A percentile compares a stretch with the other conserved stretches of the same genome.
These are phyloP conservation scores for Steinernema feltiae DNA, from an alignment of 1,140 invertebrate genomes.

Conservation along the genomic window DNA sequence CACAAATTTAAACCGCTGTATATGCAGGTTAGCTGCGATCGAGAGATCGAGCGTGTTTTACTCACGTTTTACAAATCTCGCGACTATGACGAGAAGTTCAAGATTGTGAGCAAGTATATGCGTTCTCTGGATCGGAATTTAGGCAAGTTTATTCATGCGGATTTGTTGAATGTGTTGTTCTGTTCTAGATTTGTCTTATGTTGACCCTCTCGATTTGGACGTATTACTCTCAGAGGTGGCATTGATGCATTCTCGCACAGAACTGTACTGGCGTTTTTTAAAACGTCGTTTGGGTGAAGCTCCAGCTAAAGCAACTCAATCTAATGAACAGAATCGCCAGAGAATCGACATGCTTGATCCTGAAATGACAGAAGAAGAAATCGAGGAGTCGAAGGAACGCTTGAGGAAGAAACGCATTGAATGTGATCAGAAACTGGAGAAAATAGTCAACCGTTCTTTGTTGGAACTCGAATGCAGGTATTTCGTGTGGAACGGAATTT, in stretches of 20 bases:
- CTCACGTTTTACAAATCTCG: conserved; percentile 66
- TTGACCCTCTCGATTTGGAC: conserved; percentile 80
- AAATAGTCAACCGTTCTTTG: conserved; percentile 38
- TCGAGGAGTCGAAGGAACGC: conserved; percentile 20
- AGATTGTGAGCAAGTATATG: not conserved
- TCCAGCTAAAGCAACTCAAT: conserved; percentile 51
- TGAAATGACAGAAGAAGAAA: conserved; percentile 18
- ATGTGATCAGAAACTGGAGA: conserved; percentile 66
- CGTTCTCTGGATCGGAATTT: not conserved
- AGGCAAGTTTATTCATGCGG: conserved; percentile 15
- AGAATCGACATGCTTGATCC: conserved; percentile 1
- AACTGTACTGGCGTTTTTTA: conserved; percentile 84
- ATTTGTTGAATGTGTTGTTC: conserved; percentile 16
- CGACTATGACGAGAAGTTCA: not conserved
- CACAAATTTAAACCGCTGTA: not conserved
- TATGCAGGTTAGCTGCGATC: conserved; percentile 80
- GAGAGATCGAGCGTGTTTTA: conserved; percentile 67
- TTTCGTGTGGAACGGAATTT: not conserved
- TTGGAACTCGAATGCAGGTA: conserved; percentile 44
- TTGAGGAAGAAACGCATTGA: conserved; percentile 60
- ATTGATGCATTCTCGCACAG: conserved; percentile 78
- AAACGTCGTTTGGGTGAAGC: conserved; percentile 68
- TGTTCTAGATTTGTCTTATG: conserved; percentile 40
- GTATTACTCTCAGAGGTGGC: conserved; percentile 78
- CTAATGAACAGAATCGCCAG: not conserved